Base-by-base conservation (phyloP, 2,113 vertebrate species). In the Cheilinus undulatus region DNA sequence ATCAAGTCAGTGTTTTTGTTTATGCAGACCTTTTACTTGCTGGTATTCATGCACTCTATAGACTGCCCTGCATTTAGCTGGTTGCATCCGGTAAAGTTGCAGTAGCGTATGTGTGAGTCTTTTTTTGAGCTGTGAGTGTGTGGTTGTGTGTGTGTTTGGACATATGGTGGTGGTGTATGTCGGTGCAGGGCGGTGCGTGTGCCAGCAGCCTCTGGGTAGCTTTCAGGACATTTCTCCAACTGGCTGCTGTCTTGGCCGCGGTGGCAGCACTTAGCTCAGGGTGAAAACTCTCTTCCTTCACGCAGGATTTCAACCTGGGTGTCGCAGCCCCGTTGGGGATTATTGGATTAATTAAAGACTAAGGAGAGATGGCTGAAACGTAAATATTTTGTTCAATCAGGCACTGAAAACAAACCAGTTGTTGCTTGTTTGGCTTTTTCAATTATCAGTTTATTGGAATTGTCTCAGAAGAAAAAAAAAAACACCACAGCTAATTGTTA, bases 171-270 rank as follows among this genome's bases (percentile, higher is more conserved):
- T 65, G 51, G 68, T 80, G 84, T 79, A 78, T 85, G 84, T 69
- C n/a, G 53, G 80, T 76, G 74, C 76, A 85, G 86, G 73, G 63
- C 24, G 43, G 26, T 66, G 64, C 19, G 14, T 36, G 51, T 82
- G 86, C 91, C 91, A 91, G 81, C 73, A 90, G 89, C 91, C 90
- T 84, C 84, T 79, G 90, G 92, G 81, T 73, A 83, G 82, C 76
- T 91, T 81, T 86, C 78, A 80, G 86, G 88, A 88, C 82, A 86
- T 89, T 84, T 80, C 66, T 87, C 88, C 83, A 87, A 67, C 72
- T 88, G 85, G 78, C 78, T 83, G 65, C 62, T 48, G 69, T 83
- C 91, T 86, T 86, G 69, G 78, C 58, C 7, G 17, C 27, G 26
- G 54, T 43, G 63, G 82, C 49, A 48, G 65, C 58, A 45, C 67